phyloP scores from a whole-genome alignment of 2,113 vertebrate genomes.

The Coryphaenoides rupestris region DNA sequence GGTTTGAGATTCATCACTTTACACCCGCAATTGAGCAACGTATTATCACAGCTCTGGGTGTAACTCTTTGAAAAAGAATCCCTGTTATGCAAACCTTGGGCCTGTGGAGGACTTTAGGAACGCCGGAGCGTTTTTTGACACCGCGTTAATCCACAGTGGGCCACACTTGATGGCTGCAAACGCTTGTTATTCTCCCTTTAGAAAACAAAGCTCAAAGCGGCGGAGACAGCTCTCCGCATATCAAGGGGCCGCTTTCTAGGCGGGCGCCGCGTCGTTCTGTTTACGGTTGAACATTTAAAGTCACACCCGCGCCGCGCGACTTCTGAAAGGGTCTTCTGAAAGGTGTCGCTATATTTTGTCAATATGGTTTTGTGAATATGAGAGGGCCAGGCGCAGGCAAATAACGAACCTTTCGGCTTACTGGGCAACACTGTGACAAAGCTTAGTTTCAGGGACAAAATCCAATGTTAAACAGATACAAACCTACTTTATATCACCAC shows the following conservation, averaged over 20 bases:
- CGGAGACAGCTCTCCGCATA: conserved; percentile 26
- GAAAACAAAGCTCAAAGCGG: conserved; percentile 18
- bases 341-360: too few relatives aligned
- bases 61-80: conserved; percentile 65
- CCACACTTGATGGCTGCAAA: conserved; percentile 27
- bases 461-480: too few relatives aligned
- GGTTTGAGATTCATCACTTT: conserved; percentile 64
- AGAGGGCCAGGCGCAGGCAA: too few relatives aligned
- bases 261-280: not conserved
- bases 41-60: conserved; percentile 64
- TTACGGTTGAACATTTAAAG: too few relatives aligned
- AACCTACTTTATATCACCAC: too few relatives aligned
- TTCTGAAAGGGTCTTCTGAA: too few relatives aligned
- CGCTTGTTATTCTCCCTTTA: conserved; percentile 20
- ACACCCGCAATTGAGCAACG: conserved; percentile 48
- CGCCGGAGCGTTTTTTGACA: not conserved
- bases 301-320: too few relatives aligned
- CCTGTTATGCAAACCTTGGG: conserved; percentile 47
- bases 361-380: too few relatives aligned
- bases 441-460: too few relatives aligned
- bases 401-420: too few relatives aligned
- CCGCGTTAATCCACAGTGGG: conserved; percentile 40
- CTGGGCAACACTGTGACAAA: too few relatives aligned
- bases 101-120: conserved; percentile 44
- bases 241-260: not conserved